Evolutionary conservation across 2,113 vertebrate species (phyloP).

Genomic region (rat (Rattus norvegicus)): DNA sequence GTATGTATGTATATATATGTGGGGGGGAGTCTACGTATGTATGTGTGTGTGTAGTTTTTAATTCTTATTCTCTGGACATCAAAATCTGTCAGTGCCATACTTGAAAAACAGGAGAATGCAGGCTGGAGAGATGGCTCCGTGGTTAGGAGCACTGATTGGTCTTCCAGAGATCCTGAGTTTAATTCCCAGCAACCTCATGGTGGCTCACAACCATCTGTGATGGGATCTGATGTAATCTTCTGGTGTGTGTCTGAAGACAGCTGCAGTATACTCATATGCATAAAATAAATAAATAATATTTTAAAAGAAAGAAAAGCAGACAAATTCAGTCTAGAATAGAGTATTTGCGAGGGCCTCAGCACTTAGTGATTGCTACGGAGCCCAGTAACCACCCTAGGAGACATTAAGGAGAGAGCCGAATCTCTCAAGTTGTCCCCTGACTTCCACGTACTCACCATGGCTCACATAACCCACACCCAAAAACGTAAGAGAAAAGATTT

Average conservation of each 20-base stretch:
- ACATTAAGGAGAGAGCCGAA: neutral
- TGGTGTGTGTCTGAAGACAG: no score
- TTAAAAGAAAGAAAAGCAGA: no score
- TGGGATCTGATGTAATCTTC: no score
- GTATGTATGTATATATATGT: rapidly evolving
- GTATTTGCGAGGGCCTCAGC: neutral
- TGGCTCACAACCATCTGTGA: no score
- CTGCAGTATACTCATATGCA: no score
- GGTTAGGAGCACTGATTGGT: no score
- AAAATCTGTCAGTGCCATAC: neutral
- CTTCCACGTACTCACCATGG: neutral
- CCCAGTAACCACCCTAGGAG: neutral
- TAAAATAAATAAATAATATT: neutral
- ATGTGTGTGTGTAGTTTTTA: neutral
- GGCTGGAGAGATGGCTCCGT: no score
- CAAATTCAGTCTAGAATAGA: neutral
- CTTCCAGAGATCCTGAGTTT: no score
- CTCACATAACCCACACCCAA: neutral
- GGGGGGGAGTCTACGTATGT: rapidly evolving
- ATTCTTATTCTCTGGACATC: neutral
- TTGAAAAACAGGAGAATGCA: neutral
- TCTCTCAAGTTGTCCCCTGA: neutral
- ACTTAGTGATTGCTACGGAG: no score
- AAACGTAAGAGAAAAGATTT: neutral
- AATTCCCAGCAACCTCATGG: no score